These are phyloP conservation scores for Crocallis elinguaria DNA, from an alignment of 2,888 invertebrate genomes.

Conservation along the genomic window DNA sequence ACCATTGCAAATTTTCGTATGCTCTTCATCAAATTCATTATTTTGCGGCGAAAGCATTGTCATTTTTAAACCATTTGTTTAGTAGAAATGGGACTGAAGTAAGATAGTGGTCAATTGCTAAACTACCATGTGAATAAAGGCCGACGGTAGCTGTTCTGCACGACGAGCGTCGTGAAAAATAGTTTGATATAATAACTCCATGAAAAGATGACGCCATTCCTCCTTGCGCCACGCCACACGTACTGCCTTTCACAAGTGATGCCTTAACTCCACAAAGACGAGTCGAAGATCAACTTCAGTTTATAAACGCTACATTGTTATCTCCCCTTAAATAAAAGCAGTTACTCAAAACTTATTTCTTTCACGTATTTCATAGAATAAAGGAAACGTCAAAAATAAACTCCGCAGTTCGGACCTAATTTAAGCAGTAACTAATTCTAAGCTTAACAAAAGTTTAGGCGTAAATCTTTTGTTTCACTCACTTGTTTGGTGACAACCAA, in stretches of 20 bases:
- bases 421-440: constrained; percentile 66
- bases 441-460: constrained; percentile 64
- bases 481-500: constrained; percentile 69
- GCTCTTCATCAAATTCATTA: too few species aligned
- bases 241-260: neutral
- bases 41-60: too few species aligned
- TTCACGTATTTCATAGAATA: constrained; percentile 29
- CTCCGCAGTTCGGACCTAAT: constrained; percentile 42
- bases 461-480: constrained; percentile 79
- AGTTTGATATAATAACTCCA: too few species aligned
- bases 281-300: neutral
- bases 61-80: too few species aligned
- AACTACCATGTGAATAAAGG: too few species aligned
- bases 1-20: too few species aligned
- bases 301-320: constrained; percentile 12
- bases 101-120: too few species aligned
- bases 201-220: too few species aligned
- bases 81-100: too few species aligned
- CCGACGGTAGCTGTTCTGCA: too few species aligned
- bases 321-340: constrained; percentile 18
- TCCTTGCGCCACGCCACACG: too few species aligned
- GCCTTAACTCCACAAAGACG: neutral
- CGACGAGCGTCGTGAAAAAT: too few species aligned
- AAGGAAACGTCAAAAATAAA: constrained; percentile 29
- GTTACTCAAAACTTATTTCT: constrained; percentile 23